Evolutionary conservation across 2,113 vertebrate genomes (phyloP).

Genomic region (Clarias gariepinus): DNA sequence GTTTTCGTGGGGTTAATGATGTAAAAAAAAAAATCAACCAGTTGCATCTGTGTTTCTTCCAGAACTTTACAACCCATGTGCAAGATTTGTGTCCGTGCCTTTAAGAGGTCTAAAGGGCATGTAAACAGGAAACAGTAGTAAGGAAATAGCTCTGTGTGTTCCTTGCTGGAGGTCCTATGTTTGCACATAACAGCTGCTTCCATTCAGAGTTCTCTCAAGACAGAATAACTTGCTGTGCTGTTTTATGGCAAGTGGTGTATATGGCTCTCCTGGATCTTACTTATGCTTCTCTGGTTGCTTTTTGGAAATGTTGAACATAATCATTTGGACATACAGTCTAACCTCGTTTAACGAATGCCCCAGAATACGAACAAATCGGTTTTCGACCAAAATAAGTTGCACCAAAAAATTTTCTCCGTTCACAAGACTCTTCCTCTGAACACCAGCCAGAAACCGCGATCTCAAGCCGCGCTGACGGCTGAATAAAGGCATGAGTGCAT

Average conservation of each 20-base stretch:
- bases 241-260: background rate
- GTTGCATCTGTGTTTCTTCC: background rate
- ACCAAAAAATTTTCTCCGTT: too few relatives aligned
- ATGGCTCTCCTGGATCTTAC: background rate
- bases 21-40: background rate
- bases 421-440: too few relatives aligned
- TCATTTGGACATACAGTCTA: background rate
- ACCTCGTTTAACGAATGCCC: too few relatives aligned
- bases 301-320: background rate
- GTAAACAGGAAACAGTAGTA: constrained; percentile 48
- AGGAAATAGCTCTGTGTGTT: constrained; percentile 28
- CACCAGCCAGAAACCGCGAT: too few relatives aligned
- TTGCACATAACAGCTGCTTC: background rate
- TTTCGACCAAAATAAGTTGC: too few relatives aligned
- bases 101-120: constrained; percentile 26
- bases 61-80: background rate
- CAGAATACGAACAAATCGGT: too few relatives aligned
- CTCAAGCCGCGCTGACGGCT: too few relatives aligned
- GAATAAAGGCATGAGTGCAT: too few relatives aligned
- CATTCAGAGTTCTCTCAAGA: constrained; percentile 4
- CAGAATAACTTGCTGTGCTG: background rate
- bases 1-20: background rate
- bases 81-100: background rate
- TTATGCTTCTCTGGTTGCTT: background rate
- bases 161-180: background rate